Conservation (phyloP, 2,888 invertebrate species). For the Diaperis boleti region DNA sequence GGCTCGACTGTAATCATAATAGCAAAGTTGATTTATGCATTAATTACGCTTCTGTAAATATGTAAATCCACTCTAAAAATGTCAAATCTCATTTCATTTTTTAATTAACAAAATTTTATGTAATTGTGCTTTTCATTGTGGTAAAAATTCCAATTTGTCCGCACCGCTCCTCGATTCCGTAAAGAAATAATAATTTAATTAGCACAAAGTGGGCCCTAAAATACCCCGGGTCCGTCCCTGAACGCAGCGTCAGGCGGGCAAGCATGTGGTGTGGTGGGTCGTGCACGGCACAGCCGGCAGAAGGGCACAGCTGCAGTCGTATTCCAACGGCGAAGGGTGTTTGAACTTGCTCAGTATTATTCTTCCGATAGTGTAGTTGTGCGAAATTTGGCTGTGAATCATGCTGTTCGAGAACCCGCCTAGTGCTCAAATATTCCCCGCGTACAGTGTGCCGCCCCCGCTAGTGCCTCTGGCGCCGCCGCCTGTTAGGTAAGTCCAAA, state of each 20-base stretch:
- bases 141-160: too few species aligned
- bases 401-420: conserved; percentile 81
- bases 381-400: conserved; percentile 35
- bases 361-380: conserved; percentile 11
- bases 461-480: conserved; percentile 62
- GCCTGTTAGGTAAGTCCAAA: conserved; percentile 60
- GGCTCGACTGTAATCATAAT: too few species aligned
- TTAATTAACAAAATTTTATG: too few species aligned
- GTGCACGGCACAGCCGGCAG: conserved; percentile 53
- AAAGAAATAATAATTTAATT: too few species aligned
- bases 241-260: conserved; percentile 43
- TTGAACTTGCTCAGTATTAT: conserved; percentile 25
- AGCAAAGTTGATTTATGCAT: too few species aligned
- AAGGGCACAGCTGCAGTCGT: conserved; percentile 56
- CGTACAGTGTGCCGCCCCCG: conserved; percentile 80
- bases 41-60: too few species aligned
- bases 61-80: too few species aligned
- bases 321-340: conserved; percentile 46
- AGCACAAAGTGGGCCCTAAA: background rate
- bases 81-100: too few species aligned
- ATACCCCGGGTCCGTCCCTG: conserved; percentile 12
- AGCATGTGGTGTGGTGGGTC: conserved; percentile 61
- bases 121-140: too few species aligned
- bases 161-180: too few species aligned
- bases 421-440: conserved; percentile 74